A percentile compares a stretch with the other conserved stretches of the same genome.
Evolutionary conservation across 2,113 vertebrate genomes (phyloP).

Genomic region (Pholis gunnellus): DNA sequence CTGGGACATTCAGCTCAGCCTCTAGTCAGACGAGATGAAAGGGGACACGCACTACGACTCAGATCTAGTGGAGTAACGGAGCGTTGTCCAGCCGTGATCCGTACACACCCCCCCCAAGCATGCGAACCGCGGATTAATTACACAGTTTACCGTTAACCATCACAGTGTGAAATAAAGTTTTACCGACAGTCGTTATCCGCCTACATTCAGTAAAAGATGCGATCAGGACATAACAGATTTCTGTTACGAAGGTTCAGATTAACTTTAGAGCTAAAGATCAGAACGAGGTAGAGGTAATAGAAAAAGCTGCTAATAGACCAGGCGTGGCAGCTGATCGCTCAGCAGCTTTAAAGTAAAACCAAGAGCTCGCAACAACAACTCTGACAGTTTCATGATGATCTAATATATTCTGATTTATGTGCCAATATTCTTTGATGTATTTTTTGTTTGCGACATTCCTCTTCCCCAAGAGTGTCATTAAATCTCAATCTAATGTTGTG

Average conservation of each 20-base stretch:
- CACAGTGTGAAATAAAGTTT: no score
- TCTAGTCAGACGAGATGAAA: constrained; percentile 3
- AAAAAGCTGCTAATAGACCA: neutral
- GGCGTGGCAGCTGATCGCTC: neutral
- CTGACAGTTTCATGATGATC: neutral
- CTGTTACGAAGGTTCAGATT: neutral
- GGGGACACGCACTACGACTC: neutral
- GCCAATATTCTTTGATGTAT: neutral
- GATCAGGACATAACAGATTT: neutral
- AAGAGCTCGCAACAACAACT: constrained; percentile 1
- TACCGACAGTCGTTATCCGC: no score
- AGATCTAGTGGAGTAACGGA: neutral
- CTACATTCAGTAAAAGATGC: no score
- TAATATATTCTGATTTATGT: constrained; percentile 21
- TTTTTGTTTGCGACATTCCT: neutral
- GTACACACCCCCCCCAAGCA: no score
- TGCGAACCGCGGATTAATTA: no score
- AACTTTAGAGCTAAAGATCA: neutral
- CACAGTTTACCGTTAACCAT: no score
- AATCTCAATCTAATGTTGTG: constrained; percentile 3
- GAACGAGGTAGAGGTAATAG: neutral
- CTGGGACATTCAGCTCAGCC: neutral
- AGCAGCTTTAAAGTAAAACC: constrained; percentile 3
- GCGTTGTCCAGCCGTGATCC: neutral
- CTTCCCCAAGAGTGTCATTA: constrained; percentile 7